A percentile compares a stretch with the other conserved stretches of the same genome.
phyloP scores from a whole-genome alignment of 2,888 invertebrate species.

The Xestobium rufovillosum region DNA sequence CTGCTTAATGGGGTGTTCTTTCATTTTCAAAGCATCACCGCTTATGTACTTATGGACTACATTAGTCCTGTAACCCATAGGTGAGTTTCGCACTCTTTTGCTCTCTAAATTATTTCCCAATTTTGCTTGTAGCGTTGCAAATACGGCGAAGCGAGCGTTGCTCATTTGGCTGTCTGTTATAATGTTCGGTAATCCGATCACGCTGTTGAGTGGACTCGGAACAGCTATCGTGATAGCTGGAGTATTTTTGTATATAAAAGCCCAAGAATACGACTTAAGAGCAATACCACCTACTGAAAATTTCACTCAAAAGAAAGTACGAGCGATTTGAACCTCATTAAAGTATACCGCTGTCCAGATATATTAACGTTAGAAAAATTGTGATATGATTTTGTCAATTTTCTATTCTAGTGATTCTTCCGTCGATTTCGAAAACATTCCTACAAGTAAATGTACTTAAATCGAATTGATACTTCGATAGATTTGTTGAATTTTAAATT shows the following conservation, averaged over 20 bases:
- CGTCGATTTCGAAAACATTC: too few species aligned
- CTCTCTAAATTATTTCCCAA: conserved; percentile 4
- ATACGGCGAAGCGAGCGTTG: conserved; percentile 70
- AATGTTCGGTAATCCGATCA: conserved; percentile 68
- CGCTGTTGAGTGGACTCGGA: conserved; percentile 63
- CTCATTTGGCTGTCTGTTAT: conserved; percentile 70
- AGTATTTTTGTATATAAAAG: conserved; percentile 67
- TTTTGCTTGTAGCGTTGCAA: conserved; percentile 57
- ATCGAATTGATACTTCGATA: too few species aligned
- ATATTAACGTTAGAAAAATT: too few species aligned
- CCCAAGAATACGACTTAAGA: conserved; percentile 52
- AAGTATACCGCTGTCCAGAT: too few species aligned
- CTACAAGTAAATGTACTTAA: too few species aligned
- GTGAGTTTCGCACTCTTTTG: conserved; percentile 38
- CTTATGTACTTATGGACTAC: conserved; percentile 71
- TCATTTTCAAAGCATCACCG: conserved; percentile 73
- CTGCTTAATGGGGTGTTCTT: conserved; percentile 67
- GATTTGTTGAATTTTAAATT: too few species aligned
- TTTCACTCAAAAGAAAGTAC: conserved; percentile 39
- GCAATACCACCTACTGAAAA: conserved; percentile 35
- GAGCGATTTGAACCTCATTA: conserved; percentile 41
- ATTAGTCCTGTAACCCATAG: conserved; percentile 75
- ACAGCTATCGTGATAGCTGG: conserved; percentile 64
- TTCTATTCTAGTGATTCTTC: too few species aligned
- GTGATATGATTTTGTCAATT: too few species aligned